A percentile compares a stretch with the other conserved stretches of the same genome.
These are phyloP conservation scores for Zoanthus gigantus DNA, from an alignment of 92 coral and sea anemone genomes.

Conservation along the genomic window DNA sequence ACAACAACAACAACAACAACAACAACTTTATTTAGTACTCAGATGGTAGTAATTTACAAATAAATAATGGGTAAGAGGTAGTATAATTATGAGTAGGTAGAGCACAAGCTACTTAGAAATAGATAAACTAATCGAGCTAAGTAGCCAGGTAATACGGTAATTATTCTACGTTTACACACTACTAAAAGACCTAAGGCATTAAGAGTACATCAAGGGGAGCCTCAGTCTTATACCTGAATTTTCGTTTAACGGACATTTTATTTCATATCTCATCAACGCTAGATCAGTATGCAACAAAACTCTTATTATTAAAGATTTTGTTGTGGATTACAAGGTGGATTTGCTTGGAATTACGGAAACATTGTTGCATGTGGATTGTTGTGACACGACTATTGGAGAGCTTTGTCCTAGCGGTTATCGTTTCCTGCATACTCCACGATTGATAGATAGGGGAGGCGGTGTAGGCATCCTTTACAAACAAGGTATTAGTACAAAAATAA, in stretches of 20 bases:
- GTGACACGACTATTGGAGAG: slow-evolving; percentile 39
- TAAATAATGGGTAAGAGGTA: too few relatives aligned
- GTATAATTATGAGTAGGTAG: too few relatives aligned
- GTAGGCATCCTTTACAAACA: slow-evolving; percentile 44
- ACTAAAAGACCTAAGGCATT: too few relatives aligned
- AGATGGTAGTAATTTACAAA: too few relatives aligned
- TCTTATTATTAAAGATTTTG: slow-evolving; percentile 50
- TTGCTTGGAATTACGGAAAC: slow-evolving; percentile 47
- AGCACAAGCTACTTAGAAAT: too few relatives aligned
- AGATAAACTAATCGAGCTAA: too few relatives aligned
- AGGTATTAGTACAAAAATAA: slow-evolving; percentile 42
- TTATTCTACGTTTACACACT: too few relatives aligned
- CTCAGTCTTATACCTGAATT: slow-evolving; percentile 1
- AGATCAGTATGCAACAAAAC: slow-evolving; percentile 48
- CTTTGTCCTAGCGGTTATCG: slow-evolving; percentile 54
- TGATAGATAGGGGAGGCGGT: slow-evolving; percentile 35
- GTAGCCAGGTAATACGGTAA: too few relatives aligned
- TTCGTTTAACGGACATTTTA: slow-evolving; percentile 33
- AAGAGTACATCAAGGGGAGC: too few relatives aligned
- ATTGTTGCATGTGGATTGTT: slow-evolving; percentile 28
- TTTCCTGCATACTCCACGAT: slow-evolving; percentile 37
- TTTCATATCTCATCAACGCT: slow-evolving; percentile 47
- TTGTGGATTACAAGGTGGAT: slow-evolving; percentile 41
- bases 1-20: too few relatives aligned
- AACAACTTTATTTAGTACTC: too few relatives aligned